These are phyloP conservation scores for Amphiduros pacificus DNA, from an alignment of 2,888 invertebrate species.

Conservation along the genomic window DNA sequence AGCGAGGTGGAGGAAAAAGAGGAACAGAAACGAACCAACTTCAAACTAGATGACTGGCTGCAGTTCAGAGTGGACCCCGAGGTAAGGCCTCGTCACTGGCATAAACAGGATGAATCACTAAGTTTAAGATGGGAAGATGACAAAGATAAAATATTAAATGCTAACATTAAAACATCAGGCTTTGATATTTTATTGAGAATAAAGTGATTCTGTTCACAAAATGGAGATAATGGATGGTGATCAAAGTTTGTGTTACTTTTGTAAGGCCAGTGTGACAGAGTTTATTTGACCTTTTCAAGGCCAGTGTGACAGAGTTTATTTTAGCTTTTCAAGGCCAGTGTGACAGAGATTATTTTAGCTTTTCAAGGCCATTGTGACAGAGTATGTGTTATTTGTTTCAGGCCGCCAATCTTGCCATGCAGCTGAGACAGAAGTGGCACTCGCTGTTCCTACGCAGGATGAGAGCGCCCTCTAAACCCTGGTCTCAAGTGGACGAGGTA, in stretches of 20 bases:
- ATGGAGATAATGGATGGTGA: too few species aligned
- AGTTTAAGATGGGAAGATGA: too few species aligned
- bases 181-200: too few species aligned
- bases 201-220: too few species aligned
- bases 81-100: conserved; percentile 60
- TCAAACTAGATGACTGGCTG: conserved; percentile 77
- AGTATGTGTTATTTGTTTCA: too few species aligned
- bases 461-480: conserved; percentile 60
- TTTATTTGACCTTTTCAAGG: neutral
- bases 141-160: too few species aligned
- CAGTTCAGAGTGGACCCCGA: conserved; percentile 72
- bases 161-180: too few species aligned
- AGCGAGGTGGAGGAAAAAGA: conserved; percentile 64
- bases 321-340: neutral
- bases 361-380: too few species aligned
- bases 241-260: neutral
- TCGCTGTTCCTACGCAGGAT: conserved; percentile 68
- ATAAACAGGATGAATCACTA: too few species aligned
- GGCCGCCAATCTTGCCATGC: conserved; percentile 68
- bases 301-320: neutral
- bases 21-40: conserved; percentile 61
- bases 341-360: neutral
- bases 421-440: conserved; percentile 74
- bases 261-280: neutral
- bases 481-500: conserved; percentile 67